phyloP scores from a whole-genome alignment of 2,888 invertebrate species.

The Cheilosia scutellata region DNA sequence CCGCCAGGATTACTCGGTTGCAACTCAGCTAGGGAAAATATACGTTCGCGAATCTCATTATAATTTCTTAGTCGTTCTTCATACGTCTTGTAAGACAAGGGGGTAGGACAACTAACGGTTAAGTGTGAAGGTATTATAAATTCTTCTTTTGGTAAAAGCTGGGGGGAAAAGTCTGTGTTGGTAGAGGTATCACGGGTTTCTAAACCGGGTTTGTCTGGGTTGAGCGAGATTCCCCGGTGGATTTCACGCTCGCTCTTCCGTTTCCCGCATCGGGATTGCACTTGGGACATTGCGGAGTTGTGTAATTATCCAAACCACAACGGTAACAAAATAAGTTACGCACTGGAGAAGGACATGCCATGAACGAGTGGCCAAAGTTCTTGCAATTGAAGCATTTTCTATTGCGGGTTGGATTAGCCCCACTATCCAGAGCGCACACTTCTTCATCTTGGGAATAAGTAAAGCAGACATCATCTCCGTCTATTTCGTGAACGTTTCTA shows the following conservation, averaged over 20 bases:
- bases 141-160: not conserved
- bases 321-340: constrained; percentile 10
- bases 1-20: not conserved
- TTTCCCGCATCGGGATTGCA: constrained; percentile 11
- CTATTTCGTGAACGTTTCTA: not conserved
- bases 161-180: not conserved
- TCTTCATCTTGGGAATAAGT: not conserved
- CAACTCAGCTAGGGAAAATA: not conserved
- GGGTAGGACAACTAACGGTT: not conserved
- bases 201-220: constrained; percentile 38
- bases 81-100: not conserved
- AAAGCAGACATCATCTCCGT: not conserved
- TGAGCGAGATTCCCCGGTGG: constrained; percentile 37
- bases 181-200: too few relatives aligned
- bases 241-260: constrained; percentile 16
- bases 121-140: not conserved
- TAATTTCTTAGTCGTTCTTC: not conserved
- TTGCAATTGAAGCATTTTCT: not conserved
- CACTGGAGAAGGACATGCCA: not conserved
- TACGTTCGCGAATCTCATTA: not conserved
- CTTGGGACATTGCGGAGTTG: constrained; percentile 7
- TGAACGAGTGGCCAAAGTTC: not conserved
- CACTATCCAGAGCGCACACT: not conserved
- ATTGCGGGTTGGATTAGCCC: not conserved
- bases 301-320: constrained; percentile 5